Evolutionary conservation across 2,113 vertebrate genomes (phyloP).

Genomic region (Neolamprologus brichardi): DNA sequence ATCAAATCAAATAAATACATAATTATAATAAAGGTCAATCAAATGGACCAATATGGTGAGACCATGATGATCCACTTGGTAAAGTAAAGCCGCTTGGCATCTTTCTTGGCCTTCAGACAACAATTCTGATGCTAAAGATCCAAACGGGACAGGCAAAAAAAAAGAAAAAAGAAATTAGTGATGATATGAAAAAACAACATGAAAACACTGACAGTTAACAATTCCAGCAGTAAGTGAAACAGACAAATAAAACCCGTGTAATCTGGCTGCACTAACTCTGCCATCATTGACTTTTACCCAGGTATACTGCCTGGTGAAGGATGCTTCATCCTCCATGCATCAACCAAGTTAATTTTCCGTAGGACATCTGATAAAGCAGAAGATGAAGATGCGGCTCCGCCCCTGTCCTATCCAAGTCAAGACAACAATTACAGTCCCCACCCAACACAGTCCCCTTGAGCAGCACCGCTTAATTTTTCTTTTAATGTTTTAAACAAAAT

Average conservation of each 20-base stretch:
- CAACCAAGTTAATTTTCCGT: not conserved
- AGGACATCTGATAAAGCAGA: not conserved
- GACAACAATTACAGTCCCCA: not conserved
- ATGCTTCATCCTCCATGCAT: not conserved
- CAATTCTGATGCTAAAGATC: not conserved
- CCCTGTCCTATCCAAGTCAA: not conserved
- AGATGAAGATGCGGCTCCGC: not conserved
- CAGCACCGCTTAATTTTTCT: not conserved
- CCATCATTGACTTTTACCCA: not conserved
- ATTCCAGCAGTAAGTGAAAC: not conserved
- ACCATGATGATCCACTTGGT: not conserved
- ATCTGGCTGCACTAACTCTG: not conserved
- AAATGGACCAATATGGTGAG: not conserved
- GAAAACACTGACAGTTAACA: not conserved
- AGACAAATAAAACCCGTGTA: not conserved
- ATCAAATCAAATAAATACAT: no score
- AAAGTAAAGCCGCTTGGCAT: not conserved
- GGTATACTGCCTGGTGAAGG: not conserved
- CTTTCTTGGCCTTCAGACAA: not conserved
- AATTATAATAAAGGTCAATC: not conserved
- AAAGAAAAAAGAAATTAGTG: not conserved
- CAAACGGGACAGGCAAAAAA: not conserved
- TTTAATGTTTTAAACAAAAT: not conserved
- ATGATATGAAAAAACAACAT: not conserved
- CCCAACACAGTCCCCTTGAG: not conserved